phyloP scores from a whole-genome alignment of 2,113 vertebrate species.

The Trogon melanurus region DNA sequence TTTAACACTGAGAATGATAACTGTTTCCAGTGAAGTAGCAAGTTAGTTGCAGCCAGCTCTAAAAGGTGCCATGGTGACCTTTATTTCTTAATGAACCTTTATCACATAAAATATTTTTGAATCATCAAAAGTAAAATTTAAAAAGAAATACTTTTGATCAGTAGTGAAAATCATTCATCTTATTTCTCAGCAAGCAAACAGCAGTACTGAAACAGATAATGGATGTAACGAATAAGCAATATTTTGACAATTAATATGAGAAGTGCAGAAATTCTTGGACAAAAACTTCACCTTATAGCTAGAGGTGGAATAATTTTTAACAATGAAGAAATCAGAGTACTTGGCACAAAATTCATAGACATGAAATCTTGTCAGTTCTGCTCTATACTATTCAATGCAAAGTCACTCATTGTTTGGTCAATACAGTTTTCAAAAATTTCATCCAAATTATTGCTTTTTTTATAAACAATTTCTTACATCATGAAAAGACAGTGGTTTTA shows the following conservation, averaged over 20 bases:
- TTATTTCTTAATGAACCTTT: background rate
- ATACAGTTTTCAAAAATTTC: background rate
- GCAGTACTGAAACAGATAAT: background rate
- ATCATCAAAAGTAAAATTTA: background rate
- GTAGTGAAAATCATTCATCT: background rate
- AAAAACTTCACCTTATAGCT: background rate
- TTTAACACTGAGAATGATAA: background rate
- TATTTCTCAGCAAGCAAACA: background rate
- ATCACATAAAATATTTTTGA: background rate
- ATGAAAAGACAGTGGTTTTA: background rate
- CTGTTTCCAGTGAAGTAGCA: background rate
- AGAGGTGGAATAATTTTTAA: background rate
- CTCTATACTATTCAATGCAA: background rate
- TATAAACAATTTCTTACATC: background rate
- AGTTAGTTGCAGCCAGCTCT: background rate
- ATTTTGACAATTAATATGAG: background rate
- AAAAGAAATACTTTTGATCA: background rate
- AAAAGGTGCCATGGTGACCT: background rate
- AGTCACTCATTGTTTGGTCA: background rate
- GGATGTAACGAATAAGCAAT: background rate
- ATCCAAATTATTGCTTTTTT: background rate
- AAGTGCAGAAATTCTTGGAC: background rate
- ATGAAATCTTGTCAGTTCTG: background rate
- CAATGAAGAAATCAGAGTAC: background rate
- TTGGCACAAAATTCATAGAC: background rate